phyloP scores from a whole-genome alignment of 2,113 vertebrate genomes.

The Chaetodon auriga region DNA sequence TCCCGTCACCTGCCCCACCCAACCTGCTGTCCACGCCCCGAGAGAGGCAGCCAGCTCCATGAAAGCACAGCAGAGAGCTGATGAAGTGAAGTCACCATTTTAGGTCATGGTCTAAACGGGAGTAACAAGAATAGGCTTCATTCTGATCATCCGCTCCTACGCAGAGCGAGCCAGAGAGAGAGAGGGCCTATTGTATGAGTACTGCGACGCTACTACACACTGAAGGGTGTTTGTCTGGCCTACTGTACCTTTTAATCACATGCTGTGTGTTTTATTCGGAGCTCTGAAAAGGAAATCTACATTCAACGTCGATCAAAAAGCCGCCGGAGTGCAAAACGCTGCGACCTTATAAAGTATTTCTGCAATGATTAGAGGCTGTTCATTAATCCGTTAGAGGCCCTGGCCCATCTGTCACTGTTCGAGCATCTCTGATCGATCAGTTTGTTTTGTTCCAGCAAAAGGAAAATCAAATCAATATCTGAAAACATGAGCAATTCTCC shows the following conservation, averaged over 20 bases:
- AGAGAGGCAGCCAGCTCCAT: constrained; percentile 38
- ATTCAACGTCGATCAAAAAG: constrained; percentile 9
- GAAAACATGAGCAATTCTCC: constrained; percentile 5
- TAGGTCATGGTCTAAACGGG: constrained; percentile 70
- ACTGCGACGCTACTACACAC: constrained; percentile 30
- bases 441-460: background rate
- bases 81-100: constrained; percentile 80
- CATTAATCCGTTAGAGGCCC: constrained; percentile 28
- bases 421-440: background rate
- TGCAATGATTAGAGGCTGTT: constrained; percentile 6
- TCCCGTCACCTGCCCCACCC: constrained; percentile 56
- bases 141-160: constrained; percentile 68
- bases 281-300: constrained; percentile 21
- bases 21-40: constrained; percentile 8
- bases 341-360: background rate
- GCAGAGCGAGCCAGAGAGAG: constrained; percentile 17
- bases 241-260: constrained; percentile 60
- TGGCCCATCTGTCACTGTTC: constrained; percentile 3
- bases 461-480: constrained; percentile 11
- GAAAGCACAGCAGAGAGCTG: constrained; percentile 57
- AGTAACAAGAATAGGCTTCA: constrained; percentile 76
- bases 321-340: background rate
- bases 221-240: constrained; percentile 51
- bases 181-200: constrained; percentile 57
- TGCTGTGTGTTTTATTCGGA: constrained; percentile 39